These are phyloP conservation scores for Dorcus parallelipipedus DNA, from an alignment of 2,888 invertebrate species.

Conservation along the genomic window DNA sequence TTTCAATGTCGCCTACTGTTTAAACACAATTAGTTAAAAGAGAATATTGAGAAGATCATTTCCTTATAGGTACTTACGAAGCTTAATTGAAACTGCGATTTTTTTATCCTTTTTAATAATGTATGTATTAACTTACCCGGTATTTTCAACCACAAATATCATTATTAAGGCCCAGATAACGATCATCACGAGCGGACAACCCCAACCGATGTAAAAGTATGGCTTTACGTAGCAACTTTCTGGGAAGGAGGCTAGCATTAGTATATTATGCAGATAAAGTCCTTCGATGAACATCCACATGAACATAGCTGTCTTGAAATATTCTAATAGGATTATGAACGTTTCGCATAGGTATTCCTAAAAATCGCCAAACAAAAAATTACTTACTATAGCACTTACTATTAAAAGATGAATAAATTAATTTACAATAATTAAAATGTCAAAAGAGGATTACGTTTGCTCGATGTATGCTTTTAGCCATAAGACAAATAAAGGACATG, in stretches of 20 bases:
- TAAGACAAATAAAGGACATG: no score
- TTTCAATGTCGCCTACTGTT: no score
- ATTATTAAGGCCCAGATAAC: constrained; percentile 65
- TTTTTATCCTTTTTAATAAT: background rate
- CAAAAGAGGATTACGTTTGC: no score
- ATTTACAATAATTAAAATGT: no score
- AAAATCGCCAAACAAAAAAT: no score
- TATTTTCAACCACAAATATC: constrained; percentile 33
- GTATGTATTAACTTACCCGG: constrained; percentile 32
- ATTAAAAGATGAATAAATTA: no score
- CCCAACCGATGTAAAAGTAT: constrained; percentile 70
- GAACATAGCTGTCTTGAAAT: constrained; percentile 85
- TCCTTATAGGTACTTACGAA: background rate
- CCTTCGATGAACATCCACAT: constrained; percentile 98
- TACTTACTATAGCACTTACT: no score
- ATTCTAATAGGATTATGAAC: constrained; percentile 79
- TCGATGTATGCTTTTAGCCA: no score
- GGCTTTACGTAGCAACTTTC: constrained; percentile 62
- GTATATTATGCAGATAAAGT: constrained; percentile 79
- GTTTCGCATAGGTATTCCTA: constrained; percentile 80
- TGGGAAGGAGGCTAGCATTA: constrained; percentile 71
- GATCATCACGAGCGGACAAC: constrained; percentile 66
- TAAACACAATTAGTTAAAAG: no score
- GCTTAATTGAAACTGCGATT: background rate
- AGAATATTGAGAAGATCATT: background rate